Evolutionary conservation across 2,113 vertebrate species (phyloP).

Genomic region (Scalopus aquaticus): DNA sequence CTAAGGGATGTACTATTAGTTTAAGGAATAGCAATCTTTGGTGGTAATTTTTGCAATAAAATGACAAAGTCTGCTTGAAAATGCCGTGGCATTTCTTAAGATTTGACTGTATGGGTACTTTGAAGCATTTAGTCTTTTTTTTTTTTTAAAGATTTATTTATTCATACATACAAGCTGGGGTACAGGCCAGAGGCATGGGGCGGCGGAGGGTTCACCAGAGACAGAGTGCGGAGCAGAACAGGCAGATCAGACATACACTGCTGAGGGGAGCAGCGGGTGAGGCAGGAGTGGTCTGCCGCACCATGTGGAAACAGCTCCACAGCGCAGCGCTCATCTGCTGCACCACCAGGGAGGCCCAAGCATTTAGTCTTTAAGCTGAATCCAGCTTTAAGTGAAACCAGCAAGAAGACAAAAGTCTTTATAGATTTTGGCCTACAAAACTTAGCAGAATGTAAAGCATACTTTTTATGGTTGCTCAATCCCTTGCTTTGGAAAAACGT

Average conservation of each 20-base stretch:
- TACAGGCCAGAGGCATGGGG: no score
- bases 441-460: not conserved
- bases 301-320: no score
- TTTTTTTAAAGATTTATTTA: no score
- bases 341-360: no score
- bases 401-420: conserved; percentile 48
- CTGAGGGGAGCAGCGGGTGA: no score
- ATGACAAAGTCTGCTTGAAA: not conserved
- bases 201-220: no score
- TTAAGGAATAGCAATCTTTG: not conserved
- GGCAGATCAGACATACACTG: no score
- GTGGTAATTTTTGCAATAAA: conserved; percentile 13
- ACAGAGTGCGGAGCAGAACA: no score
- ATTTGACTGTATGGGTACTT: not conserved
- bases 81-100: not conserved
- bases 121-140: no score
- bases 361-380: not conserved
- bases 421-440: conserved; percentile 47
- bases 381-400: conserved; percentile 32
- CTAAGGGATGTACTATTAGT: not conserved
- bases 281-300: no score
- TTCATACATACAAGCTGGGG: no score
- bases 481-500: conserved; percentile 45
- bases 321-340: no score
- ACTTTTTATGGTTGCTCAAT: conserved; percentile 20